Conservation (phyloP, 2,113 vertebrate genomes). For the Gopherus flavomarginatus region DNA sequence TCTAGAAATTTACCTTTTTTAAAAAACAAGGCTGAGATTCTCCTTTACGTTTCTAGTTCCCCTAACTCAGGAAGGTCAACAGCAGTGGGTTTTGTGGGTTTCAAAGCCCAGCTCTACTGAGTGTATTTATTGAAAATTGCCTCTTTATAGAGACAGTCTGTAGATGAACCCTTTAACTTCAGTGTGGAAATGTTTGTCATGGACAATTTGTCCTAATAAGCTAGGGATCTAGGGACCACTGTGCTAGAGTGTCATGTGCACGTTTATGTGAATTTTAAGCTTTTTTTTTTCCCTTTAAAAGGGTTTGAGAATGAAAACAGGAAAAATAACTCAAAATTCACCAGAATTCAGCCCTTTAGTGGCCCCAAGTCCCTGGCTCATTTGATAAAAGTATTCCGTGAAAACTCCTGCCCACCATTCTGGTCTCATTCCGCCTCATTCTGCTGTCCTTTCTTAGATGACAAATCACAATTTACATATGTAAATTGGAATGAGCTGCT, state of each 20-base stretch:
- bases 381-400: neutral
- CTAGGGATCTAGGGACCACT: neutral
- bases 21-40: neutral
- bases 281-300: neutral
- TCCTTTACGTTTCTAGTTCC: neutral
- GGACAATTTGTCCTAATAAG: neutral
- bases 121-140: neutral
- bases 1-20: neutral
- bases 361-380: neutral
- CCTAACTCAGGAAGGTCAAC: neutral
- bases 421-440: neutral
- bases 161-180: neutral
- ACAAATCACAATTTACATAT: neutral
- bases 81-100: neutral
- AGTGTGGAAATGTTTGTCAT: neutral
- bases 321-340: neutral
- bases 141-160: neutral
- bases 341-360: neutral
- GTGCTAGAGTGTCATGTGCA: neutral
- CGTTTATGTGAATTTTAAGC: neutral
- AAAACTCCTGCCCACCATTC: neutral
- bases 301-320: neutral
- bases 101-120: neutral
- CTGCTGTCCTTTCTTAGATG: neutral
- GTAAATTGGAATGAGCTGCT: neutral